Evolutionary conservation across 2,888 invertebrate genomes (phyloP).

Genomic region (Crepidodera aurea): DNA sequence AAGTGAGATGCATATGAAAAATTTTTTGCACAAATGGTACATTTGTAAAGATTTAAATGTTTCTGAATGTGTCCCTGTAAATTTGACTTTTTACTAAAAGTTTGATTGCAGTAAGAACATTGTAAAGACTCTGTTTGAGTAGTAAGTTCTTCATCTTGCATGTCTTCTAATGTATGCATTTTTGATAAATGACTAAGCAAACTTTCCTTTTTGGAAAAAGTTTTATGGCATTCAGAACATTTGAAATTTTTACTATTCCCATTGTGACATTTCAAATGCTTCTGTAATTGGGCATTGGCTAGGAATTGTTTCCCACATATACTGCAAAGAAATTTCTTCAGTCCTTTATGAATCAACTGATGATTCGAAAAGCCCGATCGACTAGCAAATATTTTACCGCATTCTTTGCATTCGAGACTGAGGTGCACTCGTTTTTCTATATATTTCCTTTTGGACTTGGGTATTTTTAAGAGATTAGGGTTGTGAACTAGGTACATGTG

Average conservation of each 20-base stretch:
- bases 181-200: not conserved
- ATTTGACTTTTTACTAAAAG: not conserved
- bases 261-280: slow-evolving; percentile 42
- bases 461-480: slow-evolving; percentile 13
- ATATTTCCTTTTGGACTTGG: slow-evolving; percentile 42
- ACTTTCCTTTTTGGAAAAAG: slow-evolving; percentile 31
- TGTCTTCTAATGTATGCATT: not conserved
- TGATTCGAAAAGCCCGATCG: slow-evolving; percentile 44
- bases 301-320: slow-evolving; percentile 44
- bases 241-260: slow-evolving; percentile 44
- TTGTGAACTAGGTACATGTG: slow-evolving; percentile 37
- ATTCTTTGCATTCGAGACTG: slow-evolving; percentile 41
- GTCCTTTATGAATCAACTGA: slow-evolving; percentile 43
- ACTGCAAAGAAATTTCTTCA: slow-evolving; percentile 43
- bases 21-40: slow-evolving; percentile 41
- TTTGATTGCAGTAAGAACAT: slow-evolving; percentile 14
- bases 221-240: slow-evolving; percentile 41
- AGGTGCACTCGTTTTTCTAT: slow-evolving; percentile 43
- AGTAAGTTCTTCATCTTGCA: slow-evolving; percentile 6
- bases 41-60: slow-evolving; percentile 25
- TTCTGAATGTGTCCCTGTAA: slow-evolving; percentile 9
- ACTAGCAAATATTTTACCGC: slow-evolving; percentile 44
- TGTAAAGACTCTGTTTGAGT: not conserved
- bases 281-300: slow-evolving; percentile 44
- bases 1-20: slow-evolving; percentile 49